Evolutionary conservation across 1,140 invertebrate genomes (phyloP), one percentile per base, ranked within the genome.

Genomic region (Lasioglossum baleicum): DNA sequence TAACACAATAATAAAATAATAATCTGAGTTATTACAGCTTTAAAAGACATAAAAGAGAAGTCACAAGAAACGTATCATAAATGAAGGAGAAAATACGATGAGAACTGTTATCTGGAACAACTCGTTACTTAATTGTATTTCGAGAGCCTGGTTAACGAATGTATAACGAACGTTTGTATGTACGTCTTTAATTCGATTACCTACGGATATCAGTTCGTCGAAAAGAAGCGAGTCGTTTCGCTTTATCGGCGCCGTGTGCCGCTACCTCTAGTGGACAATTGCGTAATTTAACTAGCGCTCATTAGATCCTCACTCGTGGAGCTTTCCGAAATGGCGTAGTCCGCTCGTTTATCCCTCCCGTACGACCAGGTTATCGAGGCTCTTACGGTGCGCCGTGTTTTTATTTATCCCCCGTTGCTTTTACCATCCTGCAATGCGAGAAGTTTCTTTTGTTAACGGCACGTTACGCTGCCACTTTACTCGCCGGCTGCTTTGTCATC

Each of bases 401-500:
- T 42, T 35, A n/a, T n/a, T 60, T 71, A 17, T 42, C 61, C 2
- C 61, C 61, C 11, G 40, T 66, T 44, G 42, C n/a, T n/a, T 44
- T 7, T 17, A 20, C 7, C 22, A 51, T 15, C 2, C 35, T 2
- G 58, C 64, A 26, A 44, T 60, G 11, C 22, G 15, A 15, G 42
- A 48, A n/a, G 11, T 68, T 20, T n/a, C 22, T 75, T 67, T 60
- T 20, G 65, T 69, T 35, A 44, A 35, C 17, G 56, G n/a, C 11
- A 40, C 53, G 7, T 40, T 61, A 53, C 22, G 31, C 51, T 15
- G 35, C 42, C 35, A n/a, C n/a, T 2, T 35, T 35, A 35, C 7
- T 53, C 69, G 17, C 31, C 35, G 13, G 26, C n/a, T 44, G 51
- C 48, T 51, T 22, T 51, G 20, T 53, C 75, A n/a, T 77, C 75